A percentile compares a stretch with the other conserved stretches of the same genome.
Evolutionary conservation across 2,888 invertebrate genomes (phyloP).

Genomic region (Metalampra italica): DNA sequence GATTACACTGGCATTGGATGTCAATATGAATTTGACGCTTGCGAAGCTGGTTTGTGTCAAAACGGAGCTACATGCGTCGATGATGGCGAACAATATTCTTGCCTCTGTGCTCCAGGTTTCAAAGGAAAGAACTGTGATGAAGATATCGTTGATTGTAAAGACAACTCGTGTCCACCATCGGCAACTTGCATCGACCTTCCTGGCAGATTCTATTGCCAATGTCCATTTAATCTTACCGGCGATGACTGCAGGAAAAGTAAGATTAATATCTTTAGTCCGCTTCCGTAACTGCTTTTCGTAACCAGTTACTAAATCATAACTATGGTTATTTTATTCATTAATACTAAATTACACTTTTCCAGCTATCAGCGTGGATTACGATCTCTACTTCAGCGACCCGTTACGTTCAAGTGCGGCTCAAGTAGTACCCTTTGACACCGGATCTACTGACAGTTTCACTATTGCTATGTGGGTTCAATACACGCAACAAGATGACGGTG

Average conservation of each 20-base stretch:
- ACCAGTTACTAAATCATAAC: background rate
- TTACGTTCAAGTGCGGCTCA: slow-evolving; percentile 94
- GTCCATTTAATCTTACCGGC: slow-evolving; percentile 97
- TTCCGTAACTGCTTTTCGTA: too few relatives aligned
- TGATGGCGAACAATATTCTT: slow-evolving; percentile 90
- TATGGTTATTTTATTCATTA: background rate
- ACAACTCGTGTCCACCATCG: slow-evolving; percentile 95
- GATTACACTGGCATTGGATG: slow-evolving; percentile 94
- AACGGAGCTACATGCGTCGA: slow-evolving; percentile 96
- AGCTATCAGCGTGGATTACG: slow-evolving; percentile 99
- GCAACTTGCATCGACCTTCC: slow-evolving; percentile 95
- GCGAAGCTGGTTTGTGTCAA: slow-evolving; percentile 92
- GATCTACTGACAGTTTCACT: slow-evolving; percentile 87
- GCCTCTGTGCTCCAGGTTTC: slow-evolving; percentile 89
- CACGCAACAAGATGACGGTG: slow-evolving; percentile 92
- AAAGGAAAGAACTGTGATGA: slow-evolving; percentile 92
- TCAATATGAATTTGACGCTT: slow-evolving; percentile 96
- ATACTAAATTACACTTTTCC: slow-evolving; percentile 41
- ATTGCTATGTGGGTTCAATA: slow-evolving; percentile 98
- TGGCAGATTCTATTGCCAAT: slow-evolving; percentile 95
- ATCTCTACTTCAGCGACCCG: slow-evolving; percentile 95
- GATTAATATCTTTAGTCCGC: too few relatives aligned
- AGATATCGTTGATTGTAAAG: slow-evolving; percentile 94
- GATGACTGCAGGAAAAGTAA: slow-evolving; percentile 97
- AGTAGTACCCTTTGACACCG: slow-evolving; percentile 92